Conservation (phyloP, 2,113 vertebrate species). For the Chamaea fasciata region DNA sequence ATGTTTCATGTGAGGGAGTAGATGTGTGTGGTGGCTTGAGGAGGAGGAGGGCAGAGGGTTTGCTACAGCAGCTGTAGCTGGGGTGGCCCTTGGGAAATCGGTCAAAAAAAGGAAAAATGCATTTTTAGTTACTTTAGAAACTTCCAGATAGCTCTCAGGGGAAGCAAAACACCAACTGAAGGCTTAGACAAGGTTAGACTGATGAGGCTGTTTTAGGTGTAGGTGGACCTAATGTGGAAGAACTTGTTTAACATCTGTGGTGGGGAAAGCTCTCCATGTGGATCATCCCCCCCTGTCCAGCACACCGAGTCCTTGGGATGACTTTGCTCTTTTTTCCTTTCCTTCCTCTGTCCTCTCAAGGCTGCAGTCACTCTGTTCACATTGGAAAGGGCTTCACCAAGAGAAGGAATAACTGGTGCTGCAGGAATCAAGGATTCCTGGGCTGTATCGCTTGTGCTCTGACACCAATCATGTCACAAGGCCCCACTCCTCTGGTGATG, state of each 20-base stretch:
- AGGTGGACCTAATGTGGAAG: not conserved
- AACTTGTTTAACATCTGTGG: not conserved
- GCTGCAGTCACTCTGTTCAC: not conserved
- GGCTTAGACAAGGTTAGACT: not conserved
- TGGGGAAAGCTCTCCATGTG: not conserved
- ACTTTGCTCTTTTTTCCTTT: not conserved
- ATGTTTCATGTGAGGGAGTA: not conserved
- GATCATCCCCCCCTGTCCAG: not conserved
- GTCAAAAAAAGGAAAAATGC: not conserved
- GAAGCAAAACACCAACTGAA: not conserved
- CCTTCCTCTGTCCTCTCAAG: not conserved
- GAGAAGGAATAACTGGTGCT: not conserved
- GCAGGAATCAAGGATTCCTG: not conserved
- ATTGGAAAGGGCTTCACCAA: not conserved
- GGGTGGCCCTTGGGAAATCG: not conserved
- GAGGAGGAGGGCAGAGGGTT: not conserved
- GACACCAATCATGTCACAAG: accelerated
- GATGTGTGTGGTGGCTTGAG: not conserved
- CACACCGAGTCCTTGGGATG: not conserved
- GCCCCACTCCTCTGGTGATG: not conserved
- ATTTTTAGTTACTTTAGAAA: not conserved
- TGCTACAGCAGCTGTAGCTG: not conserved
- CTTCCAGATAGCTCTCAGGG: not conserved
- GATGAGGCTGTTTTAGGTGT: not conserved
- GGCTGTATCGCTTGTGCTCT: not conserved